A percentile compares a stretch with the other conserved stretches of the same genome.
phyloP scores from a whole-genome alignment of 2,797 vertebrate genomes.

The Chaenodraco wilsoni region DNA sequence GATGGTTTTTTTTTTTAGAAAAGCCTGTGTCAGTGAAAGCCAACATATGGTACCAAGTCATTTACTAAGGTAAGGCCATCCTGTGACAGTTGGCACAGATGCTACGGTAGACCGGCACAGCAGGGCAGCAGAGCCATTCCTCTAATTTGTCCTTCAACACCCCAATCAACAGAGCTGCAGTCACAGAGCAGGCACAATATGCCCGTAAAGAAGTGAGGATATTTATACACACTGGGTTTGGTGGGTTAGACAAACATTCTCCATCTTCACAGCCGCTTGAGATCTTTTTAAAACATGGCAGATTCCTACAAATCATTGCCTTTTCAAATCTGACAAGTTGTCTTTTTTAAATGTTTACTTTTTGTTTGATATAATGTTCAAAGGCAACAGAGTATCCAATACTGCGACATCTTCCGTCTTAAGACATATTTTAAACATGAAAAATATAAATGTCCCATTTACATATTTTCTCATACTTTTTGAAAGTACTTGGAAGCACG shows the following conservation, averaged over 20 bases:
- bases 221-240: constrained; percentile 5
- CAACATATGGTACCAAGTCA: constrained; percentile 70
- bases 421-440: constrained; percentile 2
- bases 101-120: constrained; percentile 54
- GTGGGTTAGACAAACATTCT: constrained; percentile 6
- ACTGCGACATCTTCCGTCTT: neutral
- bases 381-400: neutral
- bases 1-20: constrained; percentile 43
- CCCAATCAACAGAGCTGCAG: constrained; percentile 44
- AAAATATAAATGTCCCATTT: constrained; percentile 17
- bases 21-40: constrained; percentile 63
- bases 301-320: neutral
- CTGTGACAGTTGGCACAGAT: constrained; percentile 75
- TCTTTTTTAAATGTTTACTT: constrained; percentile 1
- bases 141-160: constrained; percentile 59
- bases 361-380: constrained; percentile 13
- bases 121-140: constrained; percentile 59
- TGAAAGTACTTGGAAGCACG: constrained; percentile 4
- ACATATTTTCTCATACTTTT: constrained; percentile 2
- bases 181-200: constrained; percentile 34
- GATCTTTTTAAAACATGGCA: constrained; percentile 1
- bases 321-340: constrained; percentile 1
- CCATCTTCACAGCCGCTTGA: neutral
- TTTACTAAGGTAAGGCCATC: constrained; percentile 66
- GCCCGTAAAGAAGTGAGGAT: constrained; percentile 11